These are phyloP conservation scores for Apodemus agrarius DNA, from an alignment of 2,797 vertebrate species.

Conservation along the genomic window DNA sequence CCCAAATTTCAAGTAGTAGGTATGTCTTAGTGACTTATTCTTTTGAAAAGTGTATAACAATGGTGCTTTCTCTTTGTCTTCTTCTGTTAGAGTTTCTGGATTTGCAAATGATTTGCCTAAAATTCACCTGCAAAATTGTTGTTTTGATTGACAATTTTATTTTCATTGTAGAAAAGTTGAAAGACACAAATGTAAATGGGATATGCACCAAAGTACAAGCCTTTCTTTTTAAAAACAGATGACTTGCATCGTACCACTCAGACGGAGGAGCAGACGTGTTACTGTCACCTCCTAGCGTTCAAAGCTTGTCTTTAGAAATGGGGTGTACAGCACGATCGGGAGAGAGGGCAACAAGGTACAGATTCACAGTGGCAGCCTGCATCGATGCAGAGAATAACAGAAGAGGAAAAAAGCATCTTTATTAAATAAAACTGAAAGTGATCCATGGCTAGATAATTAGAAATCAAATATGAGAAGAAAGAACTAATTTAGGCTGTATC, in stretches of 20 bases:
- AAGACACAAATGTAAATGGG: constrained; percentile 63
- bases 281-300: constrained; percentile 57
- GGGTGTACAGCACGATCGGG: constrained; percentile 63
- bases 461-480: constrained; percentile 77
- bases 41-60: constrained; percentile 49
- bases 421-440: constrained; percentile 65
- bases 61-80: constrained; percentile 54
- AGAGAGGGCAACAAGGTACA: constrained; percentile 63
- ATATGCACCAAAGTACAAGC: constrained; percentile 35
- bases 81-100: constrained; percentile 60
- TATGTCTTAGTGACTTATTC: constrained; percentile 47
- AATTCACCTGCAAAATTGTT: constrained; percentile 63
- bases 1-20: constrained; percentile 53
- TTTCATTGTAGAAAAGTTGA: constrained; percentile 56
- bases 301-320: constrained; percentile 62
- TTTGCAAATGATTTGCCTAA: constrained; percentile 62
- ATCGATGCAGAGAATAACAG: constrained; percentile 63
- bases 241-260: constrained; percentile 58
- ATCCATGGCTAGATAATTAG: constrained; percentile 67
- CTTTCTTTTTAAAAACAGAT: constrained; percentile 59
- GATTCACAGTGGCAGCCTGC: constrained; percentile 54
- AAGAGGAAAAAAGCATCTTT: constrained; percentile 39
- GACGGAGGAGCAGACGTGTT: not conserved
- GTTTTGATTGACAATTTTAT: constrained; percentile 75
- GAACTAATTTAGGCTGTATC: constrained; percentile 64